Conservation (phyloP, 2,888 invertebrate genomes). For the Nineta flava region DNA sequence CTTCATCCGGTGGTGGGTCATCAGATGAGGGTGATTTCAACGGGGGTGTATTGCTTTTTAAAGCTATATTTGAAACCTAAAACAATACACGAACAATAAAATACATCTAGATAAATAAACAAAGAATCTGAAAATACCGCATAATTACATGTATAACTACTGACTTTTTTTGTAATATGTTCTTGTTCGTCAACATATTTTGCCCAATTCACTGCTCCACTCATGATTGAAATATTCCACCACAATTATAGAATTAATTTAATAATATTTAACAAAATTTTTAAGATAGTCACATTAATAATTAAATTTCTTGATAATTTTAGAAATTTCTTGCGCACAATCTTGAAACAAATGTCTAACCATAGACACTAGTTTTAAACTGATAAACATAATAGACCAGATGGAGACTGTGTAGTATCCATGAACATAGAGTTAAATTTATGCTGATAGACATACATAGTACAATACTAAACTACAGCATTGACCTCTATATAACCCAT, state of each 20-base stretch:
- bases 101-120: neutral
- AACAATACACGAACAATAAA: neutral
- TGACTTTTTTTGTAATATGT: slow-evolving; percentile 26
- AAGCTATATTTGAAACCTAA: slow-evolving; percentile 20
- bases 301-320: neutral
- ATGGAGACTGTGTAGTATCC: too few relatives aligned
- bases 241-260: too few relatives aligned
- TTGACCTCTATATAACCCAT: too few relatives aligned
- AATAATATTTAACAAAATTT: too few relatives aligned
- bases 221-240: slow-evolving; percentile 16
- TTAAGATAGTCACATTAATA: neutral
- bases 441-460: too few relatives aligned
- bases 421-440: too few relatives aligned
- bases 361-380: too few relatives aligned
- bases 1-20: slow-evolving; percentile 18
- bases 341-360: neutral
- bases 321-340: neutral
- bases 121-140: neutral
- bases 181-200: slow-evolving; percentile 33
- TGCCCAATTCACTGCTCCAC: slow-evolving; percentile 32
- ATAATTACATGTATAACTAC: slow-evolving; percentile 6
- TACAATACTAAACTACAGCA: too few relatives aligned
- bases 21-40: slow-evolving; percentile 6
- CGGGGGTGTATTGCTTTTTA: slow-evolving; percentile 13
- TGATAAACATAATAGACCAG: too few relatives aligned